A percentile compares a stretch with the other conserved stretches of the same genome.
These are phyloP conservation scores for Eristalinus sepulchralis DNA, from an alignment of 2,888 invertebrate genomes.

Conservation along the genomic window DNA sequence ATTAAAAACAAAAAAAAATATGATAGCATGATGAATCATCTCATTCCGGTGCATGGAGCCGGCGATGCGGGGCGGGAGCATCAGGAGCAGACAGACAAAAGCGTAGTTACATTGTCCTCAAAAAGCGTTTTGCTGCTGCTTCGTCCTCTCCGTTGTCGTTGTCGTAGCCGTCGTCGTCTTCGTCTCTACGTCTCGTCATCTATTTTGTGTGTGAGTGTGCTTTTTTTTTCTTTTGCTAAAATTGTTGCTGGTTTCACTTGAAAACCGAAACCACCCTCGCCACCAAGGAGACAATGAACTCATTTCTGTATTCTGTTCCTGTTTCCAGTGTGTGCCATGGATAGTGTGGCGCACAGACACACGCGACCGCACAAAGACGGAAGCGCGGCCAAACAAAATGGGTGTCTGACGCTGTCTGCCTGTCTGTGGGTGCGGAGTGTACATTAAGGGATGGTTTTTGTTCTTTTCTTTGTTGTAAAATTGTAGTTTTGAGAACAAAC, in stretches of 20 bases:
- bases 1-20: constrained; percentile 67
- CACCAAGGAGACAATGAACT: constrained; percentile 62
- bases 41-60: constrained; percentile 15
- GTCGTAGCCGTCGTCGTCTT: not conserved
- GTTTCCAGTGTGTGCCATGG: constrained; percentile 17
- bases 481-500: not conserved
- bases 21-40: constrained; percentile 53
- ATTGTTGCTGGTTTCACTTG: not conserved
- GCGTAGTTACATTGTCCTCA: constrained; percentile 65
- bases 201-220: constrained; percentile 4
- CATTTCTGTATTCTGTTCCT: constrained; percentile 48
- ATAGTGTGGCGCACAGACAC: not conserved
- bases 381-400: constrained; percentile 49
- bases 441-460: not conserved
- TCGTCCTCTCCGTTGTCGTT: constrained; percentile 5
- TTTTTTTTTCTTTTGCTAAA: constrained; percentile 10
- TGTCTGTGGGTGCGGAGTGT: not conserved
- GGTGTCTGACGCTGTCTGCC: constrained; percentile 45
- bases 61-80: not conserved
- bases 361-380: constrained; percentile 36
- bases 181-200: constrained; percentile 1
- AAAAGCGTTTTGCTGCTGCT: constrained; percentile 65
- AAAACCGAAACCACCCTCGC: constrained; percentile 28
- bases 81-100: constrained; percentile 60
- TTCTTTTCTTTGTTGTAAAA: constrained; percentile 6